Conservation (phyloP, 2,888 invertebrate genomes). For the Pelosia muscerda region DNA sequence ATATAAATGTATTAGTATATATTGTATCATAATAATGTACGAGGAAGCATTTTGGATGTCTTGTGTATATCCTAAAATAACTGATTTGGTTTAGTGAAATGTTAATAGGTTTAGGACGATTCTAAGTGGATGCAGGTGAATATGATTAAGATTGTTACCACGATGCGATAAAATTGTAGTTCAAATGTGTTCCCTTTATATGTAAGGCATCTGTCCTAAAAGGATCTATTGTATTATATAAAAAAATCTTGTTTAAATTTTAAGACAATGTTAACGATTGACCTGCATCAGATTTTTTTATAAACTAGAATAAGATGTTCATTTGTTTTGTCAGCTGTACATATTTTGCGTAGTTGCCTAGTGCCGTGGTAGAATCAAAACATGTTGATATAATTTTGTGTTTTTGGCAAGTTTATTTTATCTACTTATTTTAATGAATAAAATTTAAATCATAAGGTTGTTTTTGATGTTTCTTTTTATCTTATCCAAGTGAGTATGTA, state of each 20-base stretch:
- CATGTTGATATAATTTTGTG: slow-evolving; percentile 81
- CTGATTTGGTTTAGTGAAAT: slow-evolving; percentile 68
- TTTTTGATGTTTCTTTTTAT: slow-evolving; percentile 1
- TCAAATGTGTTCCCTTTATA: slow-evolving; percentile 72
- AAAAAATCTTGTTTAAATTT: slow-evolving; percentile 60
- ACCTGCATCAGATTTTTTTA: slow-evolving; percentile 77
- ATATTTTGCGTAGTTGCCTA: slow-evolving; percentile 79
- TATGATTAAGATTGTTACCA: slow-evolving; percentile 75
- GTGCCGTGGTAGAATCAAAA: slow-evolving; percentile 77
- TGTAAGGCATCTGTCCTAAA: slow-evolving; percentile 65
- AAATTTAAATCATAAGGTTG: slow-evolving; percentile 74
- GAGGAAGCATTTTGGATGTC: slow-evolving; percentile 67
- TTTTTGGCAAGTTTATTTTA: slow-evolving; percentile 85
- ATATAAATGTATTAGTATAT: slow-evolving; percentile 56
- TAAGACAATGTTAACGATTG: slow-evolving; percentile 76
- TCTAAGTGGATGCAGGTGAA: slow-evolving; percentile 77
- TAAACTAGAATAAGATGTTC: slow-evolving; percentile 68
- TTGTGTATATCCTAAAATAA: slow-evolving; percentile 63
- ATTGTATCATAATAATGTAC: slow-evolving; percentile 63
- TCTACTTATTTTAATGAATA: slow-evolving; percentile 86
- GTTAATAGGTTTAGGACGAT: slow-evolving; percentile 55
- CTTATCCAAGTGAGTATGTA: not conserved
- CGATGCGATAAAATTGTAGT: slow-evolving; percentile 64
- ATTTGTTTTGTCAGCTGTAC: slow-evolving; percentile 82
- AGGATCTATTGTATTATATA: slow-evolving; percentile 68